Percentiles rank a stretch among this genome's conserved stretches.
Conservation (phyloP, 1,140 invertebrate species). For the Pseudoatta argentina region DNA sequence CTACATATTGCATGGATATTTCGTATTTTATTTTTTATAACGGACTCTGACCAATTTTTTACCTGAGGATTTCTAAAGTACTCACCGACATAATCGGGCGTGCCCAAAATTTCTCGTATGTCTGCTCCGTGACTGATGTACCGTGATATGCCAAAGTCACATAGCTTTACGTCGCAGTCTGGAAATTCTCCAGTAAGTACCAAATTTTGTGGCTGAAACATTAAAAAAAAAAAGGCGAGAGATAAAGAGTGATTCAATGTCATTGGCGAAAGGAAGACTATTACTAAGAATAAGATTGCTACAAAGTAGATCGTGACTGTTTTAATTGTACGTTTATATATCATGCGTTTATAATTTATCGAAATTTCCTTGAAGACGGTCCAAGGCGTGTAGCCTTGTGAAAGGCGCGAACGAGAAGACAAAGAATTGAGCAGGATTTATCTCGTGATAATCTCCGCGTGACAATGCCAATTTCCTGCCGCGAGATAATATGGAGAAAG, state of each 20-base stretch:
- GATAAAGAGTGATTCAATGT: not conserved
- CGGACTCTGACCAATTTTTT: too few relatives aligned
- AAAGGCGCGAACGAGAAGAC: not conserved
- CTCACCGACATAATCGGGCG: conserved; percentile 97
- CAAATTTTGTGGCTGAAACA: conserved; percentile 95
- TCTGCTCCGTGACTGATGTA: conserved; percentile 95
- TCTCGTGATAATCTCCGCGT: conserved; percentile 11
- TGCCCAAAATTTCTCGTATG: conserved; percentile 97
- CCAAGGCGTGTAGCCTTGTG: not conserved
- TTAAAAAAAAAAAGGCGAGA: conserved; percentile 73
- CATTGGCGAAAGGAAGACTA: not conserved
- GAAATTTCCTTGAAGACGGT: not conserved
- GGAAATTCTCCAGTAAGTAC: conserved; percentile 92
- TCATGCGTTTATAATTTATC: not conserved
- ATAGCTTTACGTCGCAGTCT: conserved; percentile 94
- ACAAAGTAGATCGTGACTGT: not conserved
- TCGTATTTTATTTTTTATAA: too few relatives aligned
- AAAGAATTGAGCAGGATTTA: not conserved
- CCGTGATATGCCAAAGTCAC: conserved; percentile 98
- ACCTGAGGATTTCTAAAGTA: conserved; percentile 61
- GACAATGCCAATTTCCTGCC: conserved; percentile 54
- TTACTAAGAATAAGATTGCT: not conserved
- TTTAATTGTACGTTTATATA: not conserved
- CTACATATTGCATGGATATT: too few relatives aligned
- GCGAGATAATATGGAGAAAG: conserved; percentile 48